A percentile compares a stretch with the other conserved stretches of the same genome.
Conservation (phyloP, 1,140 invertebrate species). For the Euwallacea similis region DNA sequence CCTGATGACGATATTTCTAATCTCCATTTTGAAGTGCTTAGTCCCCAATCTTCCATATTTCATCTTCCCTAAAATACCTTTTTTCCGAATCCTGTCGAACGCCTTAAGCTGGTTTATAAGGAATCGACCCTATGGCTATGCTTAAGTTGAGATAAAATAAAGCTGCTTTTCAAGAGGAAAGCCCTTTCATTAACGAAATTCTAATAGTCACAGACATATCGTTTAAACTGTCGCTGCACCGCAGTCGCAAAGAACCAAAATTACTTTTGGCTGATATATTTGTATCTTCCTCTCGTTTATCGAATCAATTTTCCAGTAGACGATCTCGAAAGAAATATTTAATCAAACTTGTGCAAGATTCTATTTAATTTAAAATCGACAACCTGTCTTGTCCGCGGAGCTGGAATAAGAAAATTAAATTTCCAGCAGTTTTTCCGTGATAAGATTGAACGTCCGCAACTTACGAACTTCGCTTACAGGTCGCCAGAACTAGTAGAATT, state of each 20-base stretch:
- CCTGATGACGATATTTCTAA: too few relatives aligned
- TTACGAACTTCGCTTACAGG: too few relatives aligned
- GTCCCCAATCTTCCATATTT: too few relatives aligned
- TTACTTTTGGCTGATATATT: not conserved
- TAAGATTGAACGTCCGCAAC: too few relatives aligned
- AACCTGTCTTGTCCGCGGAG: not conserved
- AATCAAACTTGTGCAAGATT: conserved; percentile 2
- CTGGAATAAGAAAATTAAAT: conserved; percentile 1
- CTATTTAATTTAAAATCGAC: conserved; percentile 1
- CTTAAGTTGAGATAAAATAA: conserved; percentile 15
- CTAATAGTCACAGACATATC: not conserved
- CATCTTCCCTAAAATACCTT: too few relatives aligned
- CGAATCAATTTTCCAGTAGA: not conserved
- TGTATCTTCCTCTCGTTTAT: not conserved
- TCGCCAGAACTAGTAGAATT: too few relatives aligned
- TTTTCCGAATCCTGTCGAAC: too few relatives aligned
- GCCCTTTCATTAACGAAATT: not conserved
- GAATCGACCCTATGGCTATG: too few relatives aligned
- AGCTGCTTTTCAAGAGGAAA: not conserved
- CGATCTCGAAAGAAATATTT: not conserved
- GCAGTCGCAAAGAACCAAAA: not conserved
- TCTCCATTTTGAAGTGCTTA: too few relatives aligned
- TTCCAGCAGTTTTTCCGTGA: not conserved
- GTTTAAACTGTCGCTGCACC: not conserved
- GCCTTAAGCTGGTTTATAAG: too few relatives aligned